phyloP scores from a whole-genome alignment of 2,113 vertebrate species.

The Cryptotis parvus region DNA sequence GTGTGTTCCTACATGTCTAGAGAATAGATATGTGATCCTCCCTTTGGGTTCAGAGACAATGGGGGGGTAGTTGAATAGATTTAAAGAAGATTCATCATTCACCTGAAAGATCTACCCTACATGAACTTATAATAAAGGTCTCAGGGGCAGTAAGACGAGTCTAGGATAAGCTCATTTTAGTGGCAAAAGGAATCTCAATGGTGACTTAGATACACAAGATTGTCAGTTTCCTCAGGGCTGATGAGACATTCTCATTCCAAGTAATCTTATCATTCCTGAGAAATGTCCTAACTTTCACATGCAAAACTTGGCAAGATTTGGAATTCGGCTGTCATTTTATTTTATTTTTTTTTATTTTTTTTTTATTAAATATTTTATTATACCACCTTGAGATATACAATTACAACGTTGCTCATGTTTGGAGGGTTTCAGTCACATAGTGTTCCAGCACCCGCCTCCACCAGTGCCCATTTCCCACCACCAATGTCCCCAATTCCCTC shows the following conservation, averaged over 20 bases:
- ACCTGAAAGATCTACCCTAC: not conserved
- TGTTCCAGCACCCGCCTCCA: too few species aligned
- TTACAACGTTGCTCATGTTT: too few species aligned
- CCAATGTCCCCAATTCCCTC: too few species aligned
- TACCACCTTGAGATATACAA: too few species aligned
- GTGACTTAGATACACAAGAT: not conserved
- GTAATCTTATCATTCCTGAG: not conserved
- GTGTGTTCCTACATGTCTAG: not conserved
- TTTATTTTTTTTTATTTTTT: too few species aligned
- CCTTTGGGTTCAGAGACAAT: not conserved
- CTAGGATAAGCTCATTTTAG: not conserved
- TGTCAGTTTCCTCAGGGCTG: not conserved
- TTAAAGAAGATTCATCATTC: not conserved
- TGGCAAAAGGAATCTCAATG: not conserved
- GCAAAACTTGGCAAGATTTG: not conserved
- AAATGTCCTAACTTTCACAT: not conserved
- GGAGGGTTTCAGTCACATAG: too few species aligned
- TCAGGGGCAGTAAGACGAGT: not conserved
- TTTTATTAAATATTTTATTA: too few species aligned
- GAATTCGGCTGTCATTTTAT: not conserved
- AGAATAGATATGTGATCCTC: not conserved
- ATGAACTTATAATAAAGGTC: not conserved
- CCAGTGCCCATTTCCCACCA: too few species aligned
- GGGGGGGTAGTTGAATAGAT: not conserved
- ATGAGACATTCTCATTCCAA: not conserved